Conservation (phyloP, 2,888 invertebrate species). For the Conops quadrifasciatus region DNA sequence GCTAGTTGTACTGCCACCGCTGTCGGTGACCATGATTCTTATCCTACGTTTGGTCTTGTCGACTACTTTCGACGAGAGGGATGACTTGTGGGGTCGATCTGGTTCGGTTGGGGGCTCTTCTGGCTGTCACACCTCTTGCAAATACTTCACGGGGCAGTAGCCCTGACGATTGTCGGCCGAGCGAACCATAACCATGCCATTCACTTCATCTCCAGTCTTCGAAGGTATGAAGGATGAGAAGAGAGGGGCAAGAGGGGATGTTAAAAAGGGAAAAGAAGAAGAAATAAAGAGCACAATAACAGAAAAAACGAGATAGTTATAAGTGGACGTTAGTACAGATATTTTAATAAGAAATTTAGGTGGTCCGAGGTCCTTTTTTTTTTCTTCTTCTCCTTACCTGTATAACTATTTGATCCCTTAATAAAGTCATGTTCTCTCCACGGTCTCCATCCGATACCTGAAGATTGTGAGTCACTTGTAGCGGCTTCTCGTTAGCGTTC, state of each 20-base stretch:
- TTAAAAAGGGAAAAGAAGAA: neutral
- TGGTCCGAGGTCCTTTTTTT: neutral
- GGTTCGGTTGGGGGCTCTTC: conserved; percentile 63
- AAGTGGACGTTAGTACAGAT: neutral
- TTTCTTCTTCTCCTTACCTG: conserved; percentile 62
- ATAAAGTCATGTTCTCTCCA: conserved; percentile 75
- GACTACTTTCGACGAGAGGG: conserved; percentile 57
- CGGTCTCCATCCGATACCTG: conserved; percentile 86
- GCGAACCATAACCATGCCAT: conserved; percentile 93
- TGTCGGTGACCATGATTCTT: conserved; percentile 62
- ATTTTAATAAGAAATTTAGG: neutral
- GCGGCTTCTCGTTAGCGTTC: conserved; percentile 87
- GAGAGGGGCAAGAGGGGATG: neutral
- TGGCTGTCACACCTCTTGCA: conserved; percentile 92
- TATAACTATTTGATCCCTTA: conserved; percentile 94
- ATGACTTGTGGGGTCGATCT: conserved; percentile 57
- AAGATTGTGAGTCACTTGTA: conserved; percentile 88
- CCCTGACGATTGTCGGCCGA: conserved; percentile 93
- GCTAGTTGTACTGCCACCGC: conserved; percentile 50
- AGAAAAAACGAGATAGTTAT: neutral
- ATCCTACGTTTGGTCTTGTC: conserved; percentile 65
- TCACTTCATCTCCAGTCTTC: conserved; percentile 85
- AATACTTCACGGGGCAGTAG: conserved; percentile 91
- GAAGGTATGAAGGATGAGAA: conserved; percentile 15
- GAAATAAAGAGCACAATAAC: neutral